phyloP scores from a whole-genome alignment of 2,888 invertebrate genomes.

The Ellobium chinense region DNA sequence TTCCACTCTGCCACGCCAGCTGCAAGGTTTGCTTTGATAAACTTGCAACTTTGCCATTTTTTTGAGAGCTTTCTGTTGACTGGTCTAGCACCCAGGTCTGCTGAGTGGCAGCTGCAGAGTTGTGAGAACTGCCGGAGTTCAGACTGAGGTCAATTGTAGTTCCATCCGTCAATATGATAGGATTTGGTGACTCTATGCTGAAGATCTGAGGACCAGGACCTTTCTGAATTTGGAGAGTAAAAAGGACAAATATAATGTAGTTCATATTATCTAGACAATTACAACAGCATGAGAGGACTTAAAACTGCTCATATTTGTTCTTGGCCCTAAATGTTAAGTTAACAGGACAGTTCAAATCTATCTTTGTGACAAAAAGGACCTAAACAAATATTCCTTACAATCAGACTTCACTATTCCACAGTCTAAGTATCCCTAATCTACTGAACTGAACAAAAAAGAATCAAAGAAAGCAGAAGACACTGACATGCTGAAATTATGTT shows the following conservation, averaged over 20 bases:
- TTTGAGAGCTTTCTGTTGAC: neutral
- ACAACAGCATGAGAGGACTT: no score
- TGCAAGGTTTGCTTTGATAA: slow-evolving; percentile 39
- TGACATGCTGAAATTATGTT: no score
- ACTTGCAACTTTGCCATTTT: neutral
- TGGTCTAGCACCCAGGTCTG: slow-evolving; percentile 8
- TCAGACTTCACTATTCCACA: no score
- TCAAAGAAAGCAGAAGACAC: no score
- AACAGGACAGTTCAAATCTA: no score
- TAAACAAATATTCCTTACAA: no score
- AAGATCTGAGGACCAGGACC: slow-evolving; percentile 21
- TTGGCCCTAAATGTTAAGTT: no score
- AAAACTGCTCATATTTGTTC: no score
- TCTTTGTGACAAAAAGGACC: no score
- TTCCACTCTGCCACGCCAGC: slow-evolving; percentile 50
- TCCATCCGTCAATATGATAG: neutral
- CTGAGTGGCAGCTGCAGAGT: neutral
- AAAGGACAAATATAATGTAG: neutral
- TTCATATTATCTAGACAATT: no score
- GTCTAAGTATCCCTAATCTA: no score
- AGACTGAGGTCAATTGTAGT: slow-evolving; percentile 35
- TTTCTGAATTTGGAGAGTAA: slow-evolving; percentile 13
- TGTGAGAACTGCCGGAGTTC: slow-evolving; percentile 3
- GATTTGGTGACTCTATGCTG: slow-evolving; percentile 37
- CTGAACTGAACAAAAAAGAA: no score